Conservation (phyloP, 1,140 invertebrate genomes). For the Nasonia longicornis region DNA sequence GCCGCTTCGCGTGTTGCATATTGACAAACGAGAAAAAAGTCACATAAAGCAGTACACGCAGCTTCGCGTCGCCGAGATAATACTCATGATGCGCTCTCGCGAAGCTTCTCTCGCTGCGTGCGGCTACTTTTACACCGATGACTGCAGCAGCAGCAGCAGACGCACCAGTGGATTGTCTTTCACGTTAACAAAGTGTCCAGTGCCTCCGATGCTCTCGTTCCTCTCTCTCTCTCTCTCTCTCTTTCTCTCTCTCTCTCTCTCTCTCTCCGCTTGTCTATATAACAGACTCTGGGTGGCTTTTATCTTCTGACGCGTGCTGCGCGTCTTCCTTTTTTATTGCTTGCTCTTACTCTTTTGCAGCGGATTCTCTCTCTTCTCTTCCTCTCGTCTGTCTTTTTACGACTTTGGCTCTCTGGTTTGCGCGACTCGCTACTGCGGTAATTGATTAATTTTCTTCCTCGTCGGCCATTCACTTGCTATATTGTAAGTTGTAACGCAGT, state of each 20-base stretch:
- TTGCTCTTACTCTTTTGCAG: not conserved
- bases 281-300: slow-evolving; percentile 34
- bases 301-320: slow-evolving; percentile 26
- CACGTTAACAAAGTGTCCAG: slow-evolving; percentile 44
- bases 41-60: not conserved
- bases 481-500: no score
- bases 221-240: not conserved
- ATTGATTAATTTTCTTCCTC: slow-evolving; percentile 42
- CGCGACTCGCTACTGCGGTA: not conserved
- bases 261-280: not conserved
- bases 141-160: slow-evolving; percentile 14
- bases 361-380: not conserved
- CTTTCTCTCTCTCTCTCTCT: no score
- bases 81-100: not conserved
- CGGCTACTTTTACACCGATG: slow-evolving; percentile 36
- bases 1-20: not conserved
- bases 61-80: not conserved
- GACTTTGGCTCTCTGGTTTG: slow-evolving; percentile 20
- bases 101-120: not conserved
- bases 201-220: slow-evolving; percentile 24
- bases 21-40: slow-evolving; percentile 1
- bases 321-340: slow-evolving; percentile 35
- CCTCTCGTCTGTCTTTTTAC: slow-evolving; percentile 24
- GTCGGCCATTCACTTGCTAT: slow-evolving; percentile 13
- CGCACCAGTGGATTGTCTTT: slow-evolving; percentile 37